Conservation (phyloP, 2,113 vertebrate species). For the Aplodontia rufa region DNA sequence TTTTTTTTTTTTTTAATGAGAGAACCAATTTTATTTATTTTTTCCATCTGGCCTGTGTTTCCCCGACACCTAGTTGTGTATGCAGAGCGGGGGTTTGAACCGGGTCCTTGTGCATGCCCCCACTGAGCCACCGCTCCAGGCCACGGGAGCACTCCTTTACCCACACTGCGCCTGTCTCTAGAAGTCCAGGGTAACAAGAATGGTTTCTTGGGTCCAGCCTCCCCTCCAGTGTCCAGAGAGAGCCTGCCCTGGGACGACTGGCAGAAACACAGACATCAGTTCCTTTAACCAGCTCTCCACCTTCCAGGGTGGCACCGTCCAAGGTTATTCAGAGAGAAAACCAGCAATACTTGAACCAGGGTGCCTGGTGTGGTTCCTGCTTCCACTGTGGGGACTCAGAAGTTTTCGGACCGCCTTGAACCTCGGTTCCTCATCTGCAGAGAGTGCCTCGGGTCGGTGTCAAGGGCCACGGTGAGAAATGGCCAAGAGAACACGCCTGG, state of each 20-base stretch:
- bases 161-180: not conserved
- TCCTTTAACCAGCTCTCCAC: not conserved
- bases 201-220: not conserved
- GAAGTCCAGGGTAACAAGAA: not conserved
- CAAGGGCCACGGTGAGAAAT: not conserved
- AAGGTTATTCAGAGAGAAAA: not conserved
- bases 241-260: rapidly evolving
- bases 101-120: too few species aligned
- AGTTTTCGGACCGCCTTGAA: not conserved
- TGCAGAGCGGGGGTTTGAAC: too few species aligned
- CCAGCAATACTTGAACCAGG: not conserved
- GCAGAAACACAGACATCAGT: not conserved
- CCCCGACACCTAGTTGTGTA: too few species aligned
- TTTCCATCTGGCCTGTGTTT: too few species aligned
- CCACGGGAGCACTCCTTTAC: not conserved
- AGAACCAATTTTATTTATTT: too few species aligned
- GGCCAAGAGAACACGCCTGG: not conserved
- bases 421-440: not conserved
- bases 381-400: not conserved
- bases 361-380: not conserved
- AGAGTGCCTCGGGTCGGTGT: too few species aligned
- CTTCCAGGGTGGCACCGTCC: not conserved
- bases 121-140: too few species aligned
- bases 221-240: too few species aligned
- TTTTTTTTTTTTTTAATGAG: too few species aligned